These are phyloP conservation scores for Callospermophilus lateralis DNA, from an alignment of 2,113 vertebrate genomes.

Conservation along the genomic window DNA sequence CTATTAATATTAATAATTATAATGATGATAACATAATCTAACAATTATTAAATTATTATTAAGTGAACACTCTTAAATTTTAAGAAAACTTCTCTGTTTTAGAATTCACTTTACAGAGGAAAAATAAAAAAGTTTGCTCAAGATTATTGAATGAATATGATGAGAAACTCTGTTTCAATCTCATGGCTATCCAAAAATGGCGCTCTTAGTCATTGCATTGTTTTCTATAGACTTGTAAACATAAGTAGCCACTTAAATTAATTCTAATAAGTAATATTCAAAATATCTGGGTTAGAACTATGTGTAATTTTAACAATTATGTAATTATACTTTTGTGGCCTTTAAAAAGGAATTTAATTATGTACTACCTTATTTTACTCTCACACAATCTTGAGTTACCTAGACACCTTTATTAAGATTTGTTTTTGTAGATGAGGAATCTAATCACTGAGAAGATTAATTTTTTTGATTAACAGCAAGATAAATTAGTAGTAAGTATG, in stretches of 20 bases:
- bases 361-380: neutral
- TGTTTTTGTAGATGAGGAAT: conserved; percentile 8
- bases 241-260: neutral
- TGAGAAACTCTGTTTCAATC: neutral
- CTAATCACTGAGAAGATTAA: neutral
- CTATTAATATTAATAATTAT: neutral
- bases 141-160: neutral
- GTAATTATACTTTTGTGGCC: neutral
- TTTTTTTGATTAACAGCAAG: neutral
- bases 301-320: neutral
- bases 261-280: conserved; percentile 9
- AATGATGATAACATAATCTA: neutral
- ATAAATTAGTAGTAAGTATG: conserved; percentile 8
- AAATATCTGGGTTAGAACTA: neutral
- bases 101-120: neutral
- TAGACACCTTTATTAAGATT: neutral
- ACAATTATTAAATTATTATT: conserved; percentile 9
- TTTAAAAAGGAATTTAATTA: conserved; percentile 10
- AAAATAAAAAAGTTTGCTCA: neutral
- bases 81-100: neutral
- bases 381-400: neutral
- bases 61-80: neutral
- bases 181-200: neutral
- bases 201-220: neutral
- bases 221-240: conserved; percentile 15